Conservation (phyloP, 2,888 invertebrate genomes). For the Diarsia mendica region DNA sequence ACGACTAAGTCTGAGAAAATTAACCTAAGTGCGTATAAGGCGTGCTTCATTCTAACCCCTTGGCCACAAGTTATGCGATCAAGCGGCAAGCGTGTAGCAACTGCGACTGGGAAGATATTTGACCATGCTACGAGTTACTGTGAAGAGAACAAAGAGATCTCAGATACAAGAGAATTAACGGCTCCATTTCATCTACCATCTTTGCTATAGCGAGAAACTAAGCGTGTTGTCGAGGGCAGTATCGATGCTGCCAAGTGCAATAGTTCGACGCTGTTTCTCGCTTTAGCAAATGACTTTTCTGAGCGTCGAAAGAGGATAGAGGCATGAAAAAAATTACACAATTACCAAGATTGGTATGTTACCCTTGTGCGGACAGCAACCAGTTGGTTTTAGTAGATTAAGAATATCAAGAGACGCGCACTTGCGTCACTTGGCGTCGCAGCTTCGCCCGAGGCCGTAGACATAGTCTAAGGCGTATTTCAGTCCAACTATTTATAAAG, state of each 20-base stretch:
- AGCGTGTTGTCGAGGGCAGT: neutral
- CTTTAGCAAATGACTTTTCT: neutral
- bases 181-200: neutral
- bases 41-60: slow-evolving; percentile 16
- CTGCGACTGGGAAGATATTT: neutral
- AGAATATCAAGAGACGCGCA: too few species aligned
- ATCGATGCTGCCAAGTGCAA: neutral
- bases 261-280: too few species aligned
- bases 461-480: slow-evolving; percentile 1
- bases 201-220: neutral
- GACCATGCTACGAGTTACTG: neutral
- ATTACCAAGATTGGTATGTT: neutral
- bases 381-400: too few species aligned
- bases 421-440: neutral
- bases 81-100: neutral
- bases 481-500: slow-evolving; percentile 53
- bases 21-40: slow-evolving; percentile 33
- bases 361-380: neutral
- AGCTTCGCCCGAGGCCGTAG: neutral
- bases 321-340: neutral
- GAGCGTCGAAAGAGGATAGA: neutral
- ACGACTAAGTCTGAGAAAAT: slow-evolving; percentile 34
- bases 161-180: neutral
- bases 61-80: neutral
- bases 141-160: neutral